Evolutionary conservation across 1,140 invertebrate genomes (phyloP).

Genomic region (Bilobella aurantiaca): DNA sequence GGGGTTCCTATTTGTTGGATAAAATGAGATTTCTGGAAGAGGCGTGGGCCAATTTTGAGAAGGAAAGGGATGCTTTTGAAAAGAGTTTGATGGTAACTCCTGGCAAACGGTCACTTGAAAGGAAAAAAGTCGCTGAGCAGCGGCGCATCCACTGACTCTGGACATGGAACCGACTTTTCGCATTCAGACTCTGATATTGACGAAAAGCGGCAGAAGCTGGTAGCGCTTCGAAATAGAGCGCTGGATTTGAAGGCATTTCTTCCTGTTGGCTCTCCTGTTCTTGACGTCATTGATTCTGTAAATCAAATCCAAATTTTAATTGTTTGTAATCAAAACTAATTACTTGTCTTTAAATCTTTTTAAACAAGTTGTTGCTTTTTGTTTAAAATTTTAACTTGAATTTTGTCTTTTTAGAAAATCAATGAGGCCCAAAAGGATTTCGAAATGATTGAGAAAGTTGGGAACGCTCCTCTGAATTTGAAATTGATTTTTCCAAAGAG

Average conservation of each 20-base stretch:
- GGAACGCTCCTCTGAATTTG: slow-evolving; percentile 21
- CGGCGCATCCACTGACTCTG: slow-evolving; percentile 32
- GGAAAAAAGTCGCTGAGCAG: slow-evolving; percentile 29
- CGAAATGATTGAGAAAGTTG: slow-evolving; percentile 21
- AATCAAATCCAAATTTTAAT: no score
- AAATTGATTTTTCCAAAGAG: slow-evolving; percentile 32
- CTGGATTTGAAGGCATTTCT: slow-evolving; percentile 29
- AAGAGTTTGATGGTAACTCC: slow-evolving; percentile 20
- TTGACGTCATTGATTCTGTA: slow-evolving; percentile 30
- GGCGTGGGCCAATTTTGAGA: slow-evolving; percentile 34
- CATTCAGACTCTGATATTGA: slow-evolving; percentile 35
- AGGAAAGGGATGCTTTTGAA: slow-evolving; percentile 32
- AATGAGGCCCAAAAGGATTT: slow-evolving; percentile 33
- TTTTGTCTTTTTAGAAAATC: slow-evolving; percentile 22
- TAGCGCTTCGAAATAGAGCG: slow-evolving; percentile 28
- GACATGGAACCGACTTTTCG: slow-evolving; percentile 34
- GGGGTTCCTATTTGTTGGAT: slow-evolving; percentile 30
- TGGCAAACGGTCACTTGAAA: slow-evolving; percentile 13
- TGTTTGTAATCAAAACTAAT: no score
- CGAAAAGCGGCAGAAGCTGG: slow-evolving; percentile 26
- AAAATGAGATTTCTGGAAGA: slow-evolving; percentile 34
- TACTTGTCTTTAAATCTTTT: no score
- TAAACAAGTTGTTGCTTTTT: no score
- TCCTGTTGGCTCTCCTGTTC: slow-evolving; percentile 29
- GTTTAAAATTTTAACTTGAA: not conserved